phyloP scores from a whole-genome alignment of 2,113 vertebrate genomes.

The human (Homo sapiens) region DNA sequence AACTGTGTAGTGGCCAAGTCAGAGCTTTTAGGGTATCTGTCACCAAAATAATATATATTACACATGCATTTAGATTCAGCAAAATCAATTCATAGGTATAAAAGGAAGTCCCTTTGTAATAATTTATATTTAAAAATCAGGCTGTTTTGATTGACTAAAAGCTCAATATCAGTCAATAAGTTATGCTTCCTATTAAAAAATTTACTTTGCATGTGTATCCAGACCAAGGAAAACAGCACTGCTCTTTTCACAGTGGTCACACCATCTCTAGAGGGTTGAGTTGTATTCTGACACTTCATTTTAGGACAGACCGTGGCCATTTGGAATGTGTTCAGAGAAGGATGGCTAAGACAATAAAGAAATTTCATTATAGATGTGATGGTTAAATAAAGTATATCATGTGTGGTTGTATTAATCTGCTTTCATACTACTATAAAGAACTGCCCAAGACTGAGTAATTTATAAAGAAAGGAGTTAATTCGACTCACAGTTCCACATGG shows the following conservation, averaged over 20 bases:
- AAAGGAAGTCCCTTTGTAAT: slow-evolving; percentile 34
- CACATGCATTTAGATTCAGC: not conserved
- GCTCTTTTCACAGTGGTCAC: not conserved
- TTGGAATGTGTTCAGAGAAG: not conserved
- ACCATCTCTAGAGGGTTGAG: not conserved
- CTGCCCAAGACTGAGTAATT: too few relatives aligned
- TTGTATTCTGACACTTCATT: not conserved
- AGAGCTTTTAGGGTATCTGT: not conserved
- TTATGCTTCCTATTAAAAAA: not conserved
- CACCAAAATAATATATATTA: not conserved
- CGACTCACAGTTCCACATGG: too few relatives aligned
- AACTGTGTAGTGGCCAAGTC: not conserved
- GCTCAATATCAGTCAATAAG: not conserved
- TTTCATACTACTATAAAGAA: too few relatives aligned
- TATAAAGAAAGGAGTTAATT: too few relatives aligned
- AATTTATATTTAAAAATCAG: not conserved
- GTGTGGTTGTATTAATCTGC: not conserved
- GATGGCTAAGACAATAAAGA: not conserved
- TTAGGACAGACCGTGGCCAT: not conserved
- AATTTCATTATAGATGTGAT: not conserved
- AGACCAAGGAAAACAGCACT: not conserved
- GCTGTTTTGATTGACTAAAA: not conserved
- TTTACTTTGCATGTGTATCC: not conserved
- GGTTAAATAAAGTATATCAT: slow-evolving; percentile 6
- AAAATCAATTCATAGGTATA: slow-evolving; percentile 6